These are phyloP conservation scores for Laterallus jamaicensis DNA, from an alignment of 2,113 vertebrate genomes.

Conservation along the genomic window DNA sequence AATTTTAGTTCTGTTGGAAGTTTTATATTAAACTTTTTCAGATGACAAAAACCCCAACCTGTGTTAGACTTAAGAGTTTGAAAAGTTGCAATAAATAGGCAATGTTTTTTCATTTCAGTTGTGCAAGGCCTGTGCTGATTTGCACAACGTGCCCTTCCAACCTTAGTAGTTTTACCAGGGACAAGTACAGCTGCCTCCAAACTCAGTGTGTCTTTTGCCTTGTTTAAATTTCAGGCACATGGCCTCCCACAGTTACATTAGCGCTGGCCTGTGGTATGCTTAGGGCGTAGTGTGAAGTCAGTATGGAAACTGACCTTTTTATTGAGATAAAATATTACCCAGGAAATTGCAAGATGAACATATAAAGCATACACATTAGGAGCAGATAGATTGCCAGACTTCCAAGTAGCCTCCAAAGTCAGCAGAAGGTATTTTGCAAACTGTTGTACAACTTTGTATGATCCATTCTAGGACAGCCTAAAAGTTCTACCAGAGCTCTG, in stretches of 20 bases:
- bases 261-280: not conserved
- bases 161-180: not conserved
- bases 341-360: not conserved
- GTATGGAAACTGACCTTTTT: not conserved
- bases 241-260: not conserved
- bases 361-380: not conserved
- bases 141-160: not conserved
- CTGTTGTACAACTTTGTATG: not conserved
- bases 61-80: not conserved
- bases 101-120: not conserved
- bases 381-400: not conserved
- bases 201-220: too few species aligned
- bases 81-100: not conserved
- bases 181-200: not conserved
- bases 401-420: not conserved
- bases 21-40: not conserved
- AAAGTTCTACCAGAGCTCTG: not conserved
- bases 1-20: not conserved
- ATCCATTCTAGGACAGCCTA: not conserved
- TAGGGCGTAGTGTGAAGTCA: not conserved
- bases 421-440: not conserved
- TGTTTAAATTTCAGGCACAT: not conserved
- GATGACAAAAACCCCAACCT: not conserved
- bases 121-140: not conserved
- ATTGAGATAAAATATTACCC: not conserved